These are phyloP conservation scores for Boleophthalmus pectinirostris DNA, from an alignment of 2,113 vertebrate species.

Conservation along the genomic window DNA sequence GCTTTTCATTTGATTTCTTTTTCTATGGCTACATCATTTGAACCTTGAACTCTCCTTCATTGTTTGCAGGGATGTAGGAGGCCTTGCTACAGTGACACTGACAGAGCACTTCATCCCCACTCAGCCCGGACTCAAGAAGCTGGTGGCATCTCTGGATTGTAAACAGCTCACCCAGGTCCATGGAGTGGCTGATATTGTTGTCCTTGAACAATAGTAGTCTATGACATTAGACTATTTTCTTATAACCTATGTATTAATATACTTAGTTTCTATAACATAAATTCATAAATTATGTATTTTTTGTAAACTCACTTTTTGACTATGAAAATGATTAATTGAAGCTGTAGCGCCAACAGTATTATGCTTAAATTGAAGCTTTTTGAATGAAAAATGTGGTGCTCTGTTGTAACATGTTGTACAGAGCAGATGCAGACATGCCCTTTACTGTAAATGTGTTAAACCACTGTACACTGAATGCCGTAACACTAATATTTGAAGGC, in stretches of 20 bases:
- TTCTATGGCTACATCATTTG: not conserved
- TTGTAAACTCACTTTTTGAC: not conserved
- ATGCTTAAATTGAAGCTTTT: slow-evolving; percentile 23
- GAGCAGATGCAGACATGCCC: not conserved
- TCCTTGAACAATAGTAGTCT: slow-evolving; percentile 56
- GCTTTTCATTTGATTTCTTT: not conserved
- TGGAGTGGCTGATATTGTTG: slow-evolving; percentile 81
- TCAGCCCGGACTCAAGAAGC: slow-evolving; percentile 81
- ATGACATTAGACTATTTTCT: not conserved
- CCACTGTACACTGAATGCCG: not conserved
- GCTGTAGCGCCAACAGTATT: slow-evolving; percentile 52
- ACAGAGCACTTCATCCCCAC: slow-evolving; percentile 84
- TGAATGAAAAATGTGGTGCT: slow-evolving; percentile 13
- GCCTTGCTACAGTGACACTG: slow-evolving; percentile 79
- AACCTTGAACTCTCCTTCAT: slow-evolving; percentile 7
- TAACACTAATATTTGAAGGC: slow-evolving; percentile 28
- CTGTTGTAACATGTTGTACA: slow-evolving; percentile 1
- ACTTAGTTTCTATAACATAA: slow-evolving; percentile 14
- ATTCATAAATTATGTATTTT: slow-evolving; percentile 27
- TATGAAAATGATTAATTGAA: not conserved
- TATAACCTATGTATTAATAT: not conserved
- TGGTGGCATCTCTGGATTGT: slow-evolving; percentile 86
- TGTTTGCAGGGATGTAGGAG: slow-evolving; percentile 78
- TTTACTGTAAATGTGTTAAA: slow-evolving; percentile 14
- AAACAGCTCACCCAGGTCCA: slow-evolving; percentile 87